Base-by-base conservation (phyloP, 2,888 invertebrate genomes). In the Drosophila tanythrix region DNA sequence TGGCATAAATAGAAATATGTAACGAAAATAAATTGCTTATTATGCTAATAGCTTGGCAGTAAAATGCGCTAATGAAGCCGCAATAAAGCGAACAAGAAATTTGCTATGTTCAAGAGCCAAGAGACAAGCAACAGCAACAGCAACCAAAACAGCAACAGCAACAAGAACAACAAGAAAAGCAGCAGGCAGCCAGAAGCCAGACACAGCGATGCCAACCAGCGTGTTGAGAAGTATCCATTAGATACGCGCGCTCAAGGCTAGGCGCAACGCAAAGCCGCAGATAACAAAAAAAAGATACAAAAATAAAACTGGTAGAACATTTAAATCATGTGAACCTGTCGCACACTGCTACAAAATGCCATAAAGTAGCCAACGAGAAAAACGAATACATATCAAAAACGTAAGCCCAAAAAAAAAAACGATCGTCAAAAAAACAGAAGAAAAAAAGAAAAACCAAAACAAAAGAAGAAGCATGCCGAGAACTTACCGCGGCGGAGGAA, bases 401-500 rank as follows among this genome's bases (percentile, higher is more conserved):
- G 82, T 87, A 82, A 83, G 67, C 64, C 81, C 83, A 83, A 81
- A 79, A 76, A 83, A 79, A 76, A 82, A 68, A 64, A 89, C 89
- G 82, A 75, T 75, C 65, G 55, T 66, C 62, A 56, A 76, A 52
- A 68, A 76, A 46, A 80, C 82, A 83, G 79, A 79, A 76, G 83
- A 68, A 43, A n/a, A 43, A 25, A 62, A 88, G 53, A 70, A 48
- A 72, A 57, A 73, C 50, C 38, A 38, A 64, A 79, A 68, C 58
- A 66, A 64, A 76, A 46, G 50, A 74, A 76, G 70, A 82, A 74
- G 91, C 93, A 92, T 93, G 93, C 93, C 93, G 92, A 93, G 92
- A 93, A 95, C 95, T 95, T 95, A 95, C 95, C 95, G 95, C 94
- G 95, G 95, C 92, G 95, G 95, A 91, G 95, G 95, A 93, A 94